Evolutionary conservation across 1,140 invertebrate genomes (phyloP), one percentile per base, ranked within the genome.

Genomic region (Drosophila tristis): DNA sequence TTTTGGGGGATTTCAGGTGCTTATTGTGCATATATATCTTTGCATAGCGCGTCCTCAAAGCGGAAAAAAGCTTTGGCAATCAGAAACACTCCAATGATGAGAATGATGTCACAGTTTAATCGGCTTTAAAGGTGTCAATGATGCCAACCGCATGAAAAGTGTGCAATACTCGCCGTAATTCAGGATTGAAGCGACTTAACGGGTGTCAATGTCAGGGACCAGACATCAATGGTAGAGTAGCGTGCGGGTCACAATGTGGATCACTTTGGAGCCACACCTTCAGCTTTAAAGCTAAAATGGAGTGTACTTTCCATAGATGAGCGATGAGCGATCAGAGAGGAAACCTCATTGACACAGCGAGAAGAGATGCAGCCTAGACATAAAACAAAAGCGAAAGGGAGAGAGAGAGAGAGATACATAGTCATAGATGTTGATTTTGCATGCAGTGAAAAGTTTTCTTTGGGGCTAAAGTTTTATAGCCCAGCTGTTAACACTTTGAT

Each of bases 401-500:
- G 3, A 5, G 43, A 42, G 23, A 43, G 20, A 5, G 4, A 23
- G 15, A 51, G 42, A 35, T 31, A 51, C 5, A 39, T 25, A 25
- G 23, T 20, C 31, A 48, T 25, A 56, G 45, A 43, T 26, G 53
- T 29, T 35, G 48, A 70, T 71, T 63, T 77, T 20, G 62, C 55
- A 48, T 74, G 72, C 61, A 75, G 54, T 66, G 61, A 62, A 67
- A 86, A 81, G 62, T 78, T 87, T 78, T 74, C 70, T 71, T 79
- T 76, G 35, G 35, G 35, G 70, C 47, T 57, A 87, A 84, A 82
- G 78, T 86, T 86, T 87, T 73, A 79, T 73, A 63, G 78, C 71
- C 63, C 53, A 71, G 70, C 82, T 86, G 82, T 82, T 86, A 86
- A 86, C 84, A 86, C 78, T 82, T 87, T 87, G 82, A 87, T 86